Conservation (phyloP, 2,113 vertebrate species). For the Columba janthina region DNA sequence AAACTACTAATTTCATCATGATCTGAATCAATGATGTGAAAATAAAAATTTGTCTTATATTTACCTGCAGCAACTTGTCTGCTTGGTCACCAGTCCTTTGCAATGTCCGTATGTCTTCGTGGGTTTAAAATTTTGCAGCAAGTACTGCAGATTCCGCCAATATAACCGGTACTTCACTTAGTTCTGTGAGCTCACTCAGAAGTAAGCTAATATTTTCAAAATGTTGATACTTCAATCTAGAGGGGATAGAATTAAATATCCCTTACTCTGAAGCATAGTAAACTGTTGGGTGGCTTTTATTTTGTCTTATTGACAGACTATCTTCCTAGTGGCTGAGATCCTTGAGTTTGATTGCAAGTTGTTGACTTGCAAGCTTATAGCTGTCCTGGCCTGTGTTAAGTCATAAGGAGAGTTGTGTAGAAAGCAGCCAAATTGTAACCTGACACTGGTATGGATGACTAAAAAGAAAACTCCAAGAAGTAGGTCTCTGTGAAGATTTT, state of each 20-base stretch:
- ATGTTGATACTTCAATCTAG: not conserved
- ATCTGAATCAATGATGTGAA: not conserved
- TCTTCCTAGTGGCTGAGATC: not conserved
- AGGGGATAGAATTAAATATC: not conserved
- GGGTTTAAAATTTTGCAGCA: not conserved
- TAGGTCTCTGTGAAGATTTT: not conserved
- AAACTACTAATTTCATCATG: not conserved
- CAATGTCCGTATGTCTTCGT: not conserved
- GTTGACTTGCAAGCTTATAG: slow-evolving; percentile 27
- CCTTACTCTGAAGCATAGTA: not conserved
- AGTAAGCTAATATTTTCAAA: not conserved
- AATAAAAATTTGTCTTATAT: not conserved
- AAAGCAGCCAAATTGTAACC: not conserved
- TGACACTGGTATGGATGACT: not conserved
- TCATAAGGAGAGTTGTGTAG: not conserved
- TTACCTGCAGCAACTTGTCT: not conserved
- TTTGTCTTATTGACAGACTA: not conserved
- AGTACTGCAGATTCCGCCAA: not conserved
- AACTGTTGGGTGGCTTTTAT: not conserved
- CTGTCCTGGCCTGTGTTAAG: not conserved
- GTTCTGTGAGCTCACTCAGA: not conserved
- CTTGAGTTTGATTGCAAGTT: slow-evolving; percentile 1
- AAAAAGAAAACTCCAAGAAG: not conserved
- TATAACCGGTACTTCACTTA: not conserved
- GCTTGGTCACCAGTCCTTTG: not conserved